These are phyloP conservation scores for Chromoteleia sp. DNA, from an alignment of 2,888 invertebrate genomes.

Conservation along the genomic window DNA sequence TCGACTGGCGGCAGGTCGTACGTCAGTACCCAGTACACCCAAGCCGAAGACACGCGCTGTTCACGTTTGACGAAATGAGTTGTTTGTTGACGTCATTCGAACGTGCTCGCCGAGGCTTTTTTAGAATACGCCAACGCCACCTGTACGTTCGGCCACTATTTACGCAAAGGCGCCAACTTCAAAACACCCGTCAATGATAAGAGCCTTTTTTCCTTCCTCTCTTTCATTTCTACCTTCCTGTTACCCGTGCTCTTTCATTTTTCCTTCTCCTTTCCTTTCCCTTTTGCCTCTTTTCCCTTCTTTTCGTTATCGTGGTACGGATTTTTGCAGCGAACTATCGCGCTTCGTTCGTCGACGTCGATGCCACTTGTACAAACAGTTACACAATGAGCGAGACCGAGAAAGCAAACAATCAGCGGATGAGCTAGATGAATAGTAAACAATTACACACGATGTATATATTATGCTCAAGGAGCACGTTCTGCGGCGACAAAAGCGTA, in stretches of 20 bases:
- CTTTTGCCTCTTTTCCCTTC: no score
- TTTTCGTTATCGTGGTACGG: neutral
- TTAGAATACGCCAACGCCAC: neutral
- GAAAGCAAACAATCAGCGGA: constrained; percentile 32
- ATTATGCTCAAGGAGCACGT: no score
- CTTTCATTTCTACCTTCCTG: no score
- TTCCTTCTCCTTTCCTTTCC: no score
- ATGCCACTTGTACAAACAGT: constrained; percentile 16
- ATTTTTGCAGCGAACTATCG: neutral
- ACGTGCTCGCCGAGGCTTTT: neutral
- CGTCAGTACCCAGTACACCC: no score
- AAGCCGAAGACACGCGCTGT: no score
- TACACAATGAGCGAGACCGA: constrained; percentile 17
- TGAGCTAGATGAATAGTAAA: constrained; percentile 29
- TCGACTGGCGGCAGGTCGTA: no score
- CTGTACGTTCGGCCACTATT: neutral
- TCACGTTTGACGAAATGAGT: no score
- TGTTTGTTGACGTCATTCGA: constrained; percentile 9
- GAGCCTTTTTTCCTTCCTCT: no score
- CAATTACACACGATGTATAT: constrained; percentile 2
- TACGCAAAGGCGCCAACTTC: neutral
- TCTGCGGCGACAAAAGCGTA: no score
- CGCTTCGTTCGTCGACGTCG: neutral
- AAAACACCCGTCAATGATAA: neutral
- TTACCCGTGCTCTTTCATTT: no score